These are phyloP conservation scores for Drepanosiphum platanoidis DNA, from an alignment of 2,888 invertebrate genomes.

Conservation along the genomic window DNA sequence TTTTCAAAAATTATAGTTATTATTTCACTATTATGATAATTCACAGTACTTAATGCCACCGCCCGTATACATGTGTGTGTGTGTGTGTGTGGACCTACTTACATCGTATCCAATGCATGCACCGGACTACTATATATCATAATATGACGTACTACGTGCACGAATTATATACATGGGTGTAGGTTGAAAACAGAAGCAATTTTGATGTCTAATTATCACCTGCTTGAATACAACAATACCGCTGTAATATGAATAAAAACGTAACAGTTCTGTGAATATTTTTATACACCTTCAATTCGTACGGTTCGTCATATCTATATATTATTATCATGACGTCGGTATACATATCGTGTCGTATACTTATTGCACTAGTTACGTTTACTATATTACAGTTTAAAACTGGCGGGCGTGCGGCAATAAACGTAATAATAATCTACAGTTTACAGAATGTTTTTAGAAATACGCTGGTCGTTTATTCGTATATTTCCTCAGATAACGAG, in stretches of 20 bases:
- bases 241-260: neutral
- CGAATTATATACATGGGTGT: neutral
- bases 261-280: neutral
- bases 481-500: too few species aligned
- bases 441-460: neutral
- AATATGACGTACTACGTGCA: neutral
- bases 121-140: too few species aligned
- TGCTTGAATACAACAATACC: neutral
- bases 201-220: neutral
- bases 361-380: too few species aligned
- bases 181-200: neutral
- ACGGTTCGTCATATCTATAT: neutral
- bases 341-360: too few species aligned
- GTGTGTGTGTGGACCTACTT: neutral
- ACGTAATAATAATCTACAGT: neutral
- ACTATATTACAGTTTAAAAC: neutral
- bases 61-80: neutral
- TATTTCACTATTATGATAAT: constrained; percentile 17
- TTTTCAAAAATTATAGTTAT: constrained; percentile 16
- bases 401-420: neutral
- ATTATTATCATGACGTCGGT: too few species aligned
- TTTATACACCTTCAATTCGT: neutral
- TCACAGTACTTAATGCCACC: neutral
- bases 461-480: too few species aligned
- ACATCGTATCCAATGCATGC: too few species aligned